Evolutionary conservation across 2,113 vertebrate genomes (phyloP).

Genomic region (Mystacornis crossleyi): DNA sequence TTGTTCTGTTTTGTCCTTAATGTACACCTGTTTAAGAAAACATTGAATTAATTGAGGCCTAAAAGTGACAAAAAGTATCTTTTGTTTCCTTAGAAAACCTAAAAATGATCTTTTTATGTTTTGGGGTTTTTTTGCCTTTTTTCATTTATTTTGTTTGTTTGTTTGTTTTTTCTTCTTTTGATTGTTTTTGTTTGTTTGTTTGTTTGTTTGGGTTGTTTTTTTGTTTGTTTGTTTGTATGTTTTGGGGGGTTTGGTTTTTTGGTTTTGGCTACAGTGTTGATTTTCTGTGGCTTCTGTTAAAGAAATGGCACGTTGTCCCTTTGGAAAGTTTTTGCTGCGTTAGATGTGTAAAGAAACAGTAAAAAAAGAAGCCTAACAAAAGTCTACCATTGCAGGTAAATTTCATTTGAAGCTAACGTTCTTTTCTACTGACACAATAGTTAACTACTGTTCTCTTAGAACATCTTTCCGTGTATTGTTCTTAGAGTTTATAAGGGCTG

Average conservation of each 20-base stretch:
- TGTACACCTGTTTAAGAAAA: neutral
- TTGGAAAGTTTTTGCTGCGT: neutral
- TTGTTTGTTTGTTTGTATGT: no score
- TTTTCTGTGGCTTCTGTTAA: neutral
- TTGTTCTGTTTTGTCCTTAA: neutral
- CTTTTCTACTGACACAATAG: neutral
- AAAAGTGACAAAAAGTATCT: neutral
- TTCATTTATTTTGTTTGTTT: no score
- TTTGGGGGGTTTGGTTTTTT: neutral
- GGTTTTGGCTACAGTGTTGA: neutral
- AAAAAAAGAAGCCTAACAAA: neutral
- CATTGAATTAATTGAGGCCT: neutral
- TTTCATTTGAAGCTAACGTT: neutral
- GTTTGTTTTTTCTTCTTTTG: no score
- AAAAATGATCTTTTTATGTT: neutral
- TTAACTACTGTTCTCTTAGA: slow-evolving; percentile 21
- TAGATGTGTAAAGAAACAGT: neutral
- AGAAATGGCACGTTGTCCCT: neutral
- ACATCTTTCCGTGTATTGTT: slow-evolving; percentile 6
- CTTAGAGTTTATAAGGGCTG: neutral
- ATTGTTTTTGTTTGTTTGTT: no score
- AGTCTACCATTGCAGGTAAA: neutral
- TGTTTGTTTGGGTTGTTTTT: no score
- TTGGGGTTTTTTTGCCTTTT: neutral
- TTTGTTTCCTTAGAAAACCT: neutral